Evolutionary conservation across 2,888 invertebrate genomes (phyloP), one percentile per base, ranked within the genome.

Genomic region (Cheilosia variabilis): DNA sequence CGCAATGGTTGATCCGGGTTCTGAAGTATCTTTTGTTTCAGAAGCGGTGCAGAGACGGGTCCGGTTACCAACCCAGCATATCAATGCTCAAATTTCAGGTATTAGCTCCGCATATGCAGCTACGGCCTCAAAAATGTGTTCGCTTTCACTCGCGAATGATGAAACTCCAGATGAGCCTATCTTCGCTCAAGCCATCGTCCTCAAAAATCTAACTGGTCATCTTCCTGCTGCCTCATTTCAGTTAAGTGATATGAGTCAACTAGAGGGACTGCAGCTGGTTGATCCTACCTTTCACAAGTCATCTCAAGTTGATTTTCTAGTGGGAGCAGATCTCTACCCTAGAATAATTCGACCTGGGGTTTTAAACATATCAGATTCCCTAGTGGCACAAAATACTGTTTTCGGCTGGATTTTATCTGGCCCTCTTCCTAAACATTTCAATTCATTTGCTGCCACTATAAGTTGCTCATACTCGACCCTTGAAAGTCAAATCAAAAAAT

Each of bases 291-390:
- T 45, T 17, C 2, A n/a, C 17, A 45, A 6, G n/a, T 45, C 45
- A 17, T 45, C 45, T 2, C 45, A n/a, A 45, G 45, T 45, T 7
- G 45, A 45, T 45, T n/a, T 45, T 17, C 5, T 62, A 10, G 15
- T 62, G n/a, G 62, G 62, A 24, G 62, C 62, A 6, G 63, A 63
- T 31, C 24, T 63, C 7, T 65, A 65, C 13, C 65, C n/a, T n/a
- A n/a, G n/a, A n/a, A n/a, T n/a, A n/a, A n/a, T n/a, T n/a, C n/a
- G n/a, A n/a, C n/a, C n/a, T n/a, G n/a, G n/a, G n/a, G n/a, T n/a
- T n/a, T n/a, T n/a, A n/a, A n/a, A n/a, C n/a, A n/a, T n/a, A n/a
- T n/a, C n/a, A n/a, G n/a, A n/a, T n/a, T n/a, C n/a, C n/a, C n/a
- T n/a, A n/a, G n/a, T n/a, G n/a, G n/a, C n/a, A n/a, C n/a, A n/a